Conservation (phyloP, 2,888 invertebrate genomes). For the Gerris lacustris region DNA sequence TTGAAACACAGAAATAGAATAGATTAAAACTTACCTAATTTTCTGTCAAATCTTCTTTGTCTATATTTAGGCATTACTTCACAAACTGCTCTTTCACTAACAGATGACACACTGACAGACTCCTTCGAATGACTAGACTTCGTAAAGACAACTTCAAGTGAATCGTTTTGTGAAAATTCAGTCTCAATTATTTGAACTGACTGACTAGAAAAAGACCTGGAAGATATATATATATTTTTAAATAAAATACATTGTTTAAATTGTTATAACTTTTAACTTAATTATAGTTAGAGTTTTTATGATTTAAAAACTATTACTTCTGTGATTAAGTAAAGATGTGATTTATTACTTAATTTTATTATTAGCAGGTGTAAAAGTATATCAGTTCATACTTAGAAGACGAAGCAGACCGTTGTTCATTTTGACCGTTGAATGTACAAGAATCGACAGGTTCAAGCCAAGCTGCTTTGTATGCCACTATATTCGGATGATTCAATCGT, state of each 20-base stretch:
- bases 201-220: not conserved
- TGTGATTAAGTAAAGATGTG: too few species aligned
- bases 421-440: constrained; percentile 2
- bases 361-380: too few species aligned
- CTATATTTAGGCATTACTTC: too few species aligned
- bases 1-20: too few species aligned
- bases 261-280: not conserved
- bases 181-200: not conserved
- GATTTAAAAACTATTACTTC: too few species aligned
- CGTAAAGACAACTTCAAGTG: constrained; percentile 24
- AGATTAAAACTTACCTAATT: too few species aligned
- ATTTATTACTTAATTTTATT: too few species aligned
- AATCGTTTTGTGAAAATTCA: constrained; percentile 19
- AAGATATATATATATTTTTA: not conserved
- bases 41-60: too few species aligned
- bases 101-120: not conserved
- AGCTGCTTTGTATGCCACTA: constrained; percentile 70
- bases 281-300: too few species aligned
- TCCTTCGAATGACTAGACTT: constrained; percentile 14
- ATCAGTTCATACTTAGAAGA: not conserved
- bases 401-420: not conserved
- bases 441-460: constrained; percentile 55
- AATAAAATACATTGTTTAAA: constrained; percentile 4
- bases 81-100: too few species aligned
- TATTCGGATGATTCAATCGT: constrained; percentile 62